Percentiles rank a stretch among this genome's conserved stretches.
These are phyloP conservation scores for Fratercula arctica DNA, from an alignment of 2,797 vertebrate species.

Conservation along the genomic window DNA sequence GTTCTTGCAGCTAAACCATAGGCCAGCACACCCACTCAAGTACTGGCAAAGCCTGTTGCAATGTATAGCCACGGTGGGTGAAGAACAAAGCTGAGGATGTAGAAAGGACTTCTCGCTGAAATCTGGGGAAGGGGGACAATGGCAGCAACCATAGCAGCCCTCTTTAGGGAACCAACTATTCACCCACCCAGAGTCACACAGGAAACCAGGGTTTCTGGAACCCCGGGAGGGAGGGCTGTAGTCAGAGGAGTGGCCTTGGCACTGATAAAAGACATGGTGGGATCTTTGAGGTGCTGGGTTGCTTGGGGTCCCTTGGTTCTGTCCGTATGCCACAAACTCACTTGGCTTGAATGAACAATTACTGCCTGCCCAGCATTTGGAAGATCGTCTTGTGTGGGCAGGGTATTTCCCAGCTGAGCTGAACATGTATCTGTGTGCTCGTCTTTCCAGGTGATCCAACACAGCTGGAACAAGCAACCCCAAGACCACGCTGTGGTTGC, in stretches of 20 bases:
- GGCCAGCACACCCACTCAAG: not conserved
- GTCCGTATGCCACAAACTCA: not conserved
- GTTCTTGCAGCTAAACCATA: not conserved
- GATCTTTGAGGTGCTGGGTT: not conserved
- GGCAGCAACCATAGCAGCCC: not conserved
- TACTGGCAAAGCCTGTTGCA: not conserved
- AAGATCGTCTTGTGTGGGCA: not conserved
- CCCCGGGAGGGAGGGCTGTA: not conserved
- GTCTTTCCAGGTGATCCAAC: not conserved
- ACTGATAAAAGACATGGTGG: not conserved
- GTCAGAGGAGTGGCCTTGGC: not conserved
- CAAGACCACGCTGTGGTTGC: not conserved
- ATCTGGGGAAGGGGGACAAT: not conserved
- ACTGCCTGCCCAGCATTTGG: not conserved
- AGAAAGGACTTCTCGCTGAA: not conserved
- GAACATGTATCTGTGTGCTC: not conserved
- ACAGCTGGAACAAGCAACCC: not conserved
- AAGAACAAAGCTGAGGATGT: not conserved
- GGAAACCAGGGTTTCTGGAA: not conserved
- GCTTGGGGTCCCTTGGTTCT: not conserved
- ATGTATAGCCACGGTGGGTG: not conserved
- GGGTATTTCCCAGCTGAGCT: not conserved
- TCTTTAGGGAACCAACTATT: not conserved
- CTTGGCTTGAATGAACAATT: not conserved
- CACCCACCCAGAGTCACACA: not conserved